These are phyloP conservation scores for Anoplolepis gracilipes DNA, from an alignment of 1,140 invertebrate genomes.

Conservation along the genomic window DNA sequence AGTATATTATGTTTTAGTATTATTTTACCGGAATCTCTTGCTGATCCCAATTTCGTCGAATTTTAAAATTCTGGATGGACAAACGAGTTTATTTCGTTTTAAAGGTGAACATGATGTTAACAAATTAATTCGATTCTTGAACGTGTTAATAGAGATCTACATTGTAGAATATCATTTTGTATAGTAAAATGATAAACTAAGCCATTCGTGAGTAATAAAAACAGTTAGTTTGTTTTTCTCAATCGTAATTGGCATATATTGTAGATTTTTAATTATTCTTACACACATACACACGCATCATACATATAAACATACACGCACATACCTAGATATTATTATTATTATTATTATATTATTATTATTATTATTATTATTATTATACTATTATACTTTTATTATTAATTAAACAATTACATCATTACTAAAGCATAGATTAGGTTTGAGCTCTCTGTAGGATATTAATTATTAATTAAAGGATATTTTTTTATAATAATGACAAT, in stretches of 20 bases:
- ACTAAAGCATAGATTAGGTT: conserved; percentile 70
- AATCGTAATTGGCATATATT: conserved; percentile 66
- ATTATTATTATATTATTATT: conserved; percentile 70
- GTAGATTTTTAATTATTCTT: conserved; percentile 66
- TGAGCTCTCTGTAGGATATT: conserved; percentile 84
- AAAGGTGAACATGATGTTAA: not conserved
- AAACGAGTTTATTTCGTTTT: not conserved
- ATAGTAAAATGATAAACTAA: conserved; percentile 56
- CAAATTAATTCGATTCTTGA: not conserved
- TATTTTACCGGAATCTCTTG: not conserved
- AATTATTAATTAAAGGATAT: conserved; percentile 83
- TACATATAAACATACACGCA: not conserved
- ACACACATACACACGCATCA: conserved; percentile 12
- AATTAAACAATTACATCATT: conserved; percentile 59
- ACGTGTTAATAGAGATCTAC: conserved; percentile 6
- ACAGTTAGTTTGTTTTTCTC: conserved; percentile 82
- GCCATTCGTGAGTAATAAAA: conserved; percentile 69
- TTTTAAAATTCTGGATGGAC: not conserved
- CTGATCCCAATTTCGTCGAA: not conserved
- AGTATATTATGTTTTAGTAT: conserved; percentile 40
- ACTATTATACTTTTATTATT: conserved; percentile 46
- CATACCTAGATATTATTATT: conserved; percentile 46
- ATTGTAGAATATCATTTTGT: conserved; percentile 64
- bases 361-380: conserved; percentile 59
- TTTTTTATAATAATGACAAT: conserved; percentile 84